A percentile compares a stretch with the other conserved stretches of the same genome.
phyloP scores from a whole-genome alignment of 2,888 invertebrate genomes.

The Apamea epomidion region DNA sequence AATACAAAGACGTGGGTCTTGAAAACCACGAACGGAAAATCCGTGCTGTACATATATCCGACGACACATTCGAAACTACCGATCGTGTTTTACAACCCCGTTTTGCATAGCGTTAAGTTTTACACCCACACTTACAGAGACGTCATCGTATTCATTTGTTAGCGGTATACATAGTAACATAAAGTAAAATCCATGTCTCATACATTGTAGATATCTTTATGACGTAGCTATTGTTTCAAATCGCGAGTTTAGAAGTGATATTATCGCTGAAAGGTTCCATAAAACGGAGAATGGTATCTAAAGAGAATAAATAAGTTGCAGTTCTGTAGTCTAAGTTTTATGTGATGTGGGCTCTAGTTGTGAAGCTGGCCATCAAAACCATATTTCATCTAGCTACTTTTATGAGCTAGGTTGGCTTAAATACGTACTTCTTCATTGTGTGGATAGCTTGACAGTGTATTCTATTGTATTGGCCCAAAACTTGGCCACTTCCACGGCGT shows the following conservation, averaged over 20 bases:
- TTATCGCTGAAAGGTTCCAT: conserved; percentile 30
- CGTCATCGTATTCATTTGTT: conserved; percentile 2
- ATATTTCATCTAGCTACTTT: background rate
- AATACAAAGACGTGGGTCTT: background rate
- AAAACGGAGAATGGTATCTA: conserved; percentile 11
- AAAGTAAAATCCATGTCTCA: background rate
- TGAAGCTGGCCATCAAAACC: background rate
- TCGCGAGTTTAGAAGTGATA: conserved; percentile 11
- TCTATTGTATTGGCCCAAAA: background rate
- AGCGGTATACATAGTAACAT: conserved; percentile 5
- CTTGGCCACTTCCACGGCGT: background rate
- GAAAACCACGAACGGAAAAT: background rate
- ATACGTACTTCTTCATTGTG: background rate
- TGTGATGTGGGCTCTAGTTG: background rate
- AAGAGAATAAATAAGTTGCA: conserved; percentile 3
- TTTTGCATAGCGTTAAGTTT: conserved; percentile 16
- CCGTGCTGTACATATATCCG: background rate
- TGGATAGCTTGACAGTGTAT: background rate
- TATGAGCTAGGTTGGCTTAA: background rate
- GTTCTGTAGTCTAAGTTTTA: background rate
- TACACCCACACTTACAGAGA: conserved; percentile 7
- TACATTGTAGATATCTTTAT: conserved; percentile 42
- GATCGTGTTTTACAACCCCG: conserved; percentile 7
- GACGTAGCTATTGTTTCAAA: conserved; percentile 8
- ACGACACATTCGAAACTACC: background rate